Conservation (phyloP, 2,797 vertebrate species). For the Chromobotia macracanthus region DNA sequence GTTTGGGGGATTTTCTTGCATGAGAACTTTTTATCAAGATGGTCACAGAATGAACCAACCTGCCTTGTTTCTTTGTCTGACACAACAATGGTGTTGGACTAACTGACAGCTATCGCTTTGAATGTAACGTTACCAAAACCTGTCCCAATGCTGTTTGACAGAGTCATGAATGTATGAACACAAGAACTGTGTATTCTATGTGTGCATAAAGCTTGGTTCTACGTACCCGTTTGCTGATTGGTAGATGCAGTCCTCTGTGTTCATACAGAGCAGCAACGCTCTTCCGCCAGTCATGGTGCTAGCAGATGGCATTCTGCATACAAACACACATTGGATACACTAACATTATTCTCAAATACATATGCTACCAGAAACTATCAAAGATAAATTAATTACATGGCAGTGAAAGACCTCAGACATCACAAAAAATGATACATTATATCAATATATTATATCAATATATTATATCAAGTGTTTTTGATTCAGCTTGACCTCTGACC, state of each 20-base stretch:
- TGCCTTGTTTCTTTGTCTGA: too few species aligned
- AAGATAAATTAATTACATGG: too few species aligned
- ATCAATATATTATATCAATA: too few species aligned
- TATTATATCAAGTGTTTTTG: too few species aligned
- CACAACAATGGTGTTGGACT: too few species aligned
- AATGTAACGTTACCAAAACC: too few species aligned
- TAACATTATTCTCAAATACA: constrained; percentile 17
- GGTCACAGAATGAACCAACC: too few species aligned
- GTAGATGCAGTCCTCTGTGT: constrained; percentile 84
- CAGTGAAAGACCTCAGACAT: too few species aligned
- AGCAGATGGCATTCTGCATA: constrained; percentile 82
- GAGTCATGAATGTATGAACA: neutral
- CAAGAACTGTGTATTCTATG: too few species aligned
- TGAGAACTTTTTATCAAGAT: too few species aligned
- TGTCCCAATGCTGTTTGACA: neutral
- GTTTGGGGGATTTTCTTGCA: neutral
- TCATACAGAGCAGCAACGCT: constrained; percentile 82
- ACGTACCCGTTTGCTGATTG: constrained; percentile 81
- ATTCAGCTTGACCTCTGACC: constrained; percentile 3
- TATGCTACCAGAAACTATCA: neutral
- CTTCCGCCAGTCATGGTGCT: constrained; percentile 84
- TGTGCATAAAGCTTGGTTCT: neutral
- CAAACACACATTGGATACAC: constrained; percentile 24
- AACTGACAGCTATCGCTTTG: too few species aligned
- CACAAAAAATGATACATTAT: too few species aligned